Conservation (phyloP, 2,888 invertebrate genomes). For the Trimorus sp. region DNA sequence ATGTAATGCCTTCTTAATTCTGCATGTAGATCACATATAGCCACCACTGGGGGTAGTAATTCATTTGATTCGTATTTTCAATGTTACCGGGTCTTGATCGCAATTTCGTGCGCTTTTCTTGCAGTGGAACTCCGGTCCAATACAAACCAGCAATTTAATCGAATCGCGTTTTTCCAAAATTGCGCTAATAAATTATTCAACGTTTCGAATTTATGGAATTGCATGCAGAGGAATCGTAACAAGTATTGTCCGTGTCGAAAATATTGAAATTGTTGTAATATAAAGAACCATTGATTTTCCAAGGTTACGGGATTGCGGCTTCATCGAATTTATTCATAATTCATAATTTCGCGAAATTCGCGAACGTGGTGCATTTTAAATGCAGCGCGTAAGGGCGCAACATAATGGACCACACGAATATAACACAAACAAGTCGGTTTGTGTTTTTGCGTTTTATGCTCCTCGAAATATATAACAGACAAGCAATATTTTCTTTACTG, state of each 20-base stretch:
- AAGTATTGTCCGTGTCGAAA: not conserved
- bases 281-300: constrained; percentile 25
- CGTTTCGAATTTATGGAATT: constrained; percentile 10
- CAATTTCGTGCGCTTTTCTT: not conserved
- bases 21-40: too few species aligned
- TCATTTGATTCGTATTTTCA: too few species aligned
- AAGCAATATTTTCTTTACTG: constrained; percentile 16
- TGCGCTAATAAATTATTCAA: constrained; percentile 11
- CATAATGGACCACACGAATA: too few species aligned
- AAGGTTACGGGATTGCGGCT: not conserved
- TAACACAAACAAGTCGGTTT: constrained; percentile 1
- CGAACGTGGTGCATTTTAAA: constrained; percentile 18
- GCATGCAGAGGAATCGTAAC: constrained; percentile 1
- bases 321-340: constrained; percentile 10
- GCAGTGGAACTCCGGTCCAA: not conserved
- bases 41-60: too few species aligned
- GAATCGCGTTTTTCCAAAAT: constrained; percentile 20
- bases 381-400: not conserved
- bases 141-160: constrained; percentile 3
- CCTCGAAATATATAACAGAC: constrained; percentile 10
- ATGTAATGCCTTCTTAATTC: too few species aligned
- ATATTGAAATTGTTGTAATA: constrained; percentile 8
- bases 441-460: constrained; percentile 10
- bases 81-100: too few species aligned
- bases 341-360: constrained; percentile 12